phyloP scores from a whole-genome alignment of 2,888 invertebrate genomes.

The Chrysotoxum bicinctum region DNA sequence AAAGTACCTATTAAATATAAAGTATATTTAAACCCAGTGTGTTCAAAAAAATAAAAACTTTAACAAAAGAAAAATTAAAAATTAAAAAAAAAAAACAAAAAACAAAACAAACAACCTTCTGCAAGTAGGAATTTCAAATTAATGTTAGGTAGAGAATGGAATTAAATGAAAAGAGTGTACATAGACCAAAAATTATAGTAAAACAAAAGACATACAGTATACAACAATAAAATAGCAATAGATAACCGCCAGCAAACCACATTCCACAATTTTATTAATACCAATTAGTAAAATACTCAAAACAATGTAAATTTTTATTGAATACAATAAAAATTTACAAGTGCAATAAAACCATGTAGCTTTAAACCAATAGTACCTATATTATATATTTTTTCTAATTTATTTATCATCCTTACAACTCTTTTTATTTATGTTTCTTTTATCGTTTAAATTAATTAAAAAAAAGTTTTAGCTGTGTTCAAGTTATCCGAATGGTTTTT shows the following conservation, averaged over 20 bases:
- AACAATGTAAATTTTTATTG: constrained; percentile 36
- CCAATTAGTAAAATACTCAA: constrained; percentile 43
- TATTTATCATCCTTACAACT: constrained; percentile 44
- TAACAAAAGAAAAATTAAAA: neutral
- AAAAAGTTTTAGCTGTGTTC: neutral
- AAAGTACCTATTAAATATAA: constrained; percentile 64
- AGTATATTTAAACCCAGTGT: constrained; percentile 71
- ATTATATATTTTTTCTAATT: constrained; percentile 38
- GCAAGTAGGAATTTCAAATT: constrained; percentile 39
- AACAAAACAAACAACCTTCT: constrained; percentile 10
- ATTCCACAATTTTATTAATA: constrained; percentile 63
- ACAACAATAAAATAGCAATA: constrained; percentile 64
- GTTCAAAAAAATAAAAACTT: constrained; percentile 57
- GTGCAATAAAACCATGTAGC: constrained; percentile 72
- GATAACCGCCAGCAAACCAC: constrained; percentile 53
- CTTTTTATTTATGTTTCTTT: constrained; percentile 49
- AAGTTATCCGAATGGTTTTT: constrained; percentile 2
- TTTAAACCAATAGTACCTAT: constrained; percentile 72
- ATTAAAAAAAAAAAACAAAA: constrained; percentile 8
- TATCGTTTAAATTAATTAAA: constrained; percentile 9
- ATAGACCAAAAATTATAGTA: constrained; percentile 55
- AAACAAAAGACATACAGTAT: constrained; percentile 35
- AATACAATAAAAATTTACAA: constrained; percentile 54
- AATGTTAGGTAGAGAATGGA: constrained; percentile 51
- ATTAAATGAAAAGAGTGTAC: constrained; percentile 64